Base-by-base conservation (phyloP, 2,797 vertebrate species). In the Amniataba percoides region DNA sequence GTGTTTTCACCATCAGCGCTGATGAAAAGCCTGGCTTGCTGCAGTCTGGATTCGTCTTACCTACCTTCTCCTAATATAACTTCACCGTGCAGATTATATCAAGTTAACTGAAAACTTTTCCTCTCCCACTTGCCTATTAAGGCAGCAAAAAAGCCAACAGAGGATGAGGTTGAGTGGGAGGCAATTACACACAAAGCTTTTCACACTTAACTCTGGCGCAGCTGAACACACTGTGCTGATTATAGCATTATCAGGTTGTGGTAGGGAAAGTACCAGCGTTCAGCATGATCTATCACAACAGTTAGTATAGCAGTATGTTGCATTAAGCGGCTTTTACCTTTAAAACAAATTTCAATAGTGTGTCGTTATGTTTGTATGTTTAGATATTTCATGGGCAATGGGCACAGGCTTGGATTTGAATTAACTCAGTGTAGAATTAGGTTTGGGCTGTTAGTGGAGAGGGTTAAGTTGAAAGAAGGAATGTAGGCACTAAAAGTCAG, bases 131-230 rank as follows among this genome's bases (percentile, higher is more conserved):
- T 67, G 55, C 45, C 11, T 56, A 14, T 55, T 21, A 55, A 52
- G 19, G 31, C 48, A 68, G 52, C 25, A 60, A 68, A 77, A 59
- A 27, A 60, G 34, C 31, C 3, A 60, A 64, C 46, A 74, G 43
- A 79, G 71, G 82, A 49, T 1, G 4, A 70, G 16, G 58, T 12
- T 3, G 78, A 61, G 81, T 81, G 76, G 84, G 86, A 81, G 72
- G 77, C 72, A 79, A 66, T 84, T 76, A 77, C 71, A 66, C 74
- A 66, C 40, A 61, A 39, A 76, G 80, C 39, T 64, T 77, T 89
- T 88, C 77, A 80, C 81, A 83, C 84, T 82, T 78, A 69, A 83
- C 81, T 84, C 49, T 45, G 34, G 61, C 58, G 74, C 68, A 78
- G 45, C 21, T 71, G 36, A 84, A 74, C 23, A 15, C 34, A 80